Evolutionary conservation across 2,797 vertebrate genomes (phyloP).

Genomic region (Odontamblyopus rebecca): DNA sequence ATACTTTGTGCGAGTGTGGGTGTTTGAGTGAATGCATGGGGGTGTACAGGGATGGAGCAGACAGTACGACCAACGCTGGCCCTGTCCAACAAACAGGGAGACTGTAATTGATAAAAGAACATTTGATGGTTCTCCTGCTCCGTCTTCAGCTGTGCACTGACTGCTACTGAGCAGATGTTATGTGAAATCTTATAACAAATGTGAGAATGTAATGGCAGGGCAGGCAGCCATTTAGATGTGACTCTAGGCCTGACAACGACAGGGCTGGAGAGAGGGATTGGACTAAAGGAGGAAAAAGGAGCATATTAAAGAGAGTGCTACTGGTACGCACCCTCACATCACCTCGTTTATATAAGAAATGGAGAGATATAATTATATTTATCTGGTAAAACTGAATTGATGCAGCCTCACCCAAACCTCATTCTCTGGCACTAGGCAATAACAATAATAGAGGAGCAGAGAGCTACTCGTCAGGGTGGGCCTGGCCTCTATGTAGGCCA

Average conservation of each 20-base stretch:
- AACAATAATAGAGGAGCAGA: constrained; percentile 31
- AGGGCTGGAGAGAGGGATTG: background rate
- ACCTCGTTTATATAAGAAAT: background rate
- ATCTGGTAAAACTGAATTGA: constrained; percentile 1
- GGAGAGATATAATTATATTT: constrained; percentile 7
- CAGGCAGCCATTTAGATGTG: constrained; percentile 53
- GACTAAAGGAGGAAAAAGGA: constrained; percentile 9
- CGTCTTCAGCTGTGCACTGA: constrained; percentile 11
- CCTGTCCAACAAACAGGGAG: constrained; percentile 68
- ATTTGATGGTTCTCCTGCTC: constrained; percentile 43
- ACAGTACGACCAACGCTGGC: constrained; percentile 63
- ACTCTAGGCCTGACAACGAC: constrained; percentile 37
- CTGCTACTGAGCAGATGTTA: constrained; percentile 40
- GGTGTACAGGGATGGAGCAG: constrained; percentile 69
- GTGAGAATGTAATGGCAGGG: constrained; percentile 46
- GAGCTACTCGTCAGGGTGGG: constrained; percentile 60
- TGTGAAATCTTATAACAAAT: constrained; percentile 49
- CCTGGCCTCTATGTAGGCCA: constrained; percentile 69
- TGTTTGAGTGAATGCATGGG: constrained; percentile 78
- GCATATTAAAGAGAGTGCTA: constrained; percentile 1
- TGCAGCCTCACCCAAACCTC: constrained; percentile 18
- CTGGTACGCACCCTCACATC: constrained; percentile 12
- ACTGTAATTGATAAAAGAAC: constrained; percentile 61
- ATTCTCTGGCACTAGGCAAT: constrained; percentile 26
- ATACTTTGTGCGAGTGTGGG: constrained; percentile 80